A percentile compares a stretch with the other conserved stretches of the same genome.
phyloP scores from a whole-genome alignment of 2,113 vertebrate genomes.

The Nansenia antarctica region DNA sequence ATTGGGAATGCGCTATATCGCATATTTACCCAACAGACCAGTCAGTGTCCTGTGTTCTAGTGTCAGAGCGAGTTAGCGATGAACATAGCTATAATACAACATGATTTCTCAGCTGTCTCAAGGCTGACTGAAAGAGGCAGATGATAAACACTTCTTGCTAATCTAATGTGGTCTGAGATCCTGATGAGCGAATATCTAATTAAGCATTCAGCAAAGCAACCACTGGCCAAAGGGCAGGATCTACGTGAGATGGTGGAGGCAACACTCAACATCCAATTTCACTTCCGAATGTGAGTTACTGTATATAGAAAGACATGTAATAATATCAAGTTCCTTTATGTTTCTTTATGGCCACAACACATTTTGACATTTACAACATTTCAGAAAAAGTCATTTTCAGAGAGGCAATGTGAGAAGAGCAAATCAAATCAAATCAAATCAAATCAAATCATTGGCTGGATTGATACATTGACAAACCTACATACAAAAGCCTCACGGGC shows the following conservation, averaged over 20 bases:
- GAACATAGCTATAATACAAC: too few species aligned
- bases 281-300: not conserved
- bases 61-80: too few species aligned
- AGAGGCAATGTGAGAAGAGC: not conserved
- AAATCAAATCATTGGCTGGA: not conserved
- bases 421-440: not conserved
- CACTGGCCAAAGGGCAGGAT: not conserved
- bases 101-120: not conserved
- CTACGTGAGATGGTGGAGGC: not conserved
- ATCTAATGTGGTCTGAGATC: not conserved
- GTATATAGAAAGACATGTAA: not conserved
- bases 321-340: not conserved
- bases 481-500: not conserved
- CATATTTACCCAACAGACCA: too few species aligned
- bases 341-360: not conserved
- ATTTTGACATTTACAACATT: not conserved
- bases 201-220: not conserved
- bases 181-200: slow-evolving; percentile 11
- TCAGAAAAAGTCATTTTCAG: not conserved
- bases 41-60: too few species aligned
- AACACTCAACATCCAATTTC: not conserved
- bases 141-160: not conserved
- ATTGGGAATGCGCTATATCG: too few species aligned
- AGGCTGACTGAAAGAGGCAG: not conserved
- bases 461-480: not conserved